Evolutionary conservation across 2,797 vertebrate species (phyloP), one percentile per base, ranked within the genome.

Genomic region (Poecilia wingei): DNA sequence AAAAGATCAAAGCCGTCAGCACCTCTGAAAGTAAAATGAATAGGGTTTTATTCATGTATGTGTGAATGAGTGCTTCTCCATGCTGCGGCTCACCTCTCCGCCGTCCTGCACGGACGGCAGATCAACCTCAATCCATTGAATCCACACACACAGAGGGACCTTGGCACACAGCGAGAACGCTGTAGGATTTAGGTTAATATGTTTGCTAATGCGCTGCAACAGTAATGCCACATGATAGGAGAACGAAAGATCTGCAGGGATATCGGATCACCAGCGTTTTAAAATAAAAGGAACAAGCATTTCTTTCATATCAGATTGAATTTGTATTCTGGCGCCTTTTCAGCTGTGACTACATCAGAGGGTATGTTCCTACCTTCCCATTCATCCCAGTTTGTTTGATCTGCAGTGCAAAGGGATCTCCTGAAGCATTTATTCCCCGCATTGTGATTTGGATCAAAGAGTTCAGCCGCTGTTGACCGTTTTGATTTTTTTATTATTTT

Each of bases 101-200:
- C 74, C n/a, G 3, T 43, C 25, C 49, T 72, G 78, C 10, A 9
- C 79, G 69, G 83, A 87, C 28, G 76, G 78, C 83, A 87, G 80
- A 87, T 79, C 72, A 87, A 81, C 83, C 78, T 55, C 77, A 89
- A 87, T 81, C 72, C 41, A 76, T 66, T 41, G 77, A 22, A 79
- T 81, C 75, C 66, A 75, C 84, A 80, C 87, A 84, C 77, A 68
- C 72, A 87, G 45, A 79, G 69, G 81, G 88, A 93, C 85, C 86
- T 84, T 90, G 86, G 87, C 84, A 51, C 36, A 72, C 39, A n/a
- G n/a, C 0, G 78, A 85, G 86, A 88, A 83, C 87, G 36, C 78
- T 55, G 81, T 57, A 75, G 88, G 88, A 92, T 92, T 93, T 91
- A 86, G 89, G 85, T 89, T 89, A 92, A 92, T 91, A 89, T 91